Evolutionary conservation across 2,797 vertebrate species (phyloP).

Genomic region (Melanotaenia parkinsoni): DNA sequence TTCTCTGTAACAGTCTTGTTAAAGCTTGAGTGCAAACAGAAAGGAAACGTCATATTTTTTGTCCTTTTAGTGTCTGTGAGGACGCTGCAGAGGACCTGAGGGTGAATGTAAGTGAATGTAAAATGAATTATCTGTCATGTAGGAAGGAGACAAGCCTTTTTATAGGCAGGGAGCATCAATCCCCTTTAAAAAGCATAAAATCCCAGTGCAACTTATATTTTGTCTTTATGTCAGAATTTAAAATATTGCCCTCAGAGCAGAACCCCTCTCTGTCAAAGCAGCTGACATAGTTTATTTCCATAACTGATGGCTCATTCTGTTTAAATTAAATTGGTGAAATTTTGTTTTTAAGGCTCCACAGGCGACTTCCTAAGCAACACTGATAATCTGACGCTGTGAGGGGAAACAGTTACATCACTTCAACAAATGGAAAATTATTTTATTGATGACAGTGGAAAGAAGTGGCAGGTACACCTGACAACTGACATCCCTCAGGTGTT

Average conservation of each 20-base stretch:
- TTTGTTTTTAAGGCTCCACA: not conserved
- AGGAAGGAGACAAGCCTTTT: not conserved
- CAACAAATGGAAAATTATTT: constrained; percentile 74
- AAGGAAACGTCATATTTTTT: not conserved
- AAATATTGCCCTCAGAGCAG: not conserved
- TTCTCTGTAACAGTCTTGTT: not conserved
- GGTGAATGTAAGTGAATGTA: not conserved
- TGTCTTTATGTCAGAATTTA: too few species aligned
- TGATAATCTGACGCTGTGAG: constrained; percentile 12
- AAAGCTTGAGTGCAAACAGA: not conserved
- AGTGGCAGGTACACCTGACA: constrained; percentile 47
- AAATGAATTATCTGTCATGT: constrained; percentile 9
- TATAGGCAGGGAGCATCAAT: too few species aligned
- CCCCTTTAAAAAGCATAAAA: too few species aligned
- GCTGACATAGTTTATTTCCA: too few species aligned
- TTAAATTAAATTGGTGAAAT: not conserved
- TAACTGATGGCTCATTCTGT: too few species aligned
- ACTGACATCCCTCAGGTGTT: constrained; percentile 53
- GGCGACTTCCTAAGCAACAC: constrained; percentile 1
- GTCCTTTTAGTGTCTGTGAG: constrained; percentile 27
- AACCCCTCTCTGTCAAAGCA: too few species aligned
- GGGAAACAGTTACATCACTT: constrained; percentile 75
- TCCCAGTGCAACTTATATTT: too few species aligned
- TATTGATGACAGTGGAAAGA: constrained; percentile 34
- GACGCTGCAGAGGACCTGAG: constrained; percentile 1